Percentiles rank a stretch among this genome's conserved stretches.
phyloP scores from a whole-genome alignment of 2,113 vertebrate genomes.

The Strigops habroptila region DNA sequence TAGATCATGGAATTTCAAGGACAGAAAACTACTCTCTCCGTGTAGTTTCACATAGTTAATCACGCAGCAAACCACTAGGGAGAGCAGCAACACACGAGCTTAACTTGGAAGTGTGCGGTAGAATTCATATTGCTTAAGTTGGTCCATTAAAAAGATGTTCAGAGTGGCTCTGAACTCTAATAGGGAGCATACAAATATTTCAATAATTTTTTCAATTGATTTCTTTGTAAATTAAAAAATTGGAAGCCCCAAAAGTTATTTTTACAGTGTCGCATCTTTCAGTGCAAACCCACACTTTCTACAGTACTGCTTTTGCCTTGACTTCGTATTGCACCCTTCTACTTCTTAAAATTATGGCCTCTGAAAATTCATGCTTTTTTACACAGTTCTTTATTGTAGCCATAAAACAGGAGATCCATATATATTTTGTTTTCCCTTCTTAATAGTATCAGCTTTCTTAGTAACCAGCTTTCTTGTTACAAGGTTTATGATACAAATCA shows the following conservation, averaged over 20 bases:
- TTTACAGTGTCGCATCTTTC: not conserved
- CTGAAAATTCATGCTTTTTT: not conserved
- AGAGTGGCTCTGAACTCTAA: not conserved
- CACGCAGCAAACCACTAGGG: not conserved
- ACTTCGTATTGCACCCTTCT: not conserved
- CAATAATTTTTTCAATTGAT: not conserved
- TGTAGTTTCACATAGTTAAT: not conserved
- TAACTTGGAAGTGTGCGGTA: not conserved
- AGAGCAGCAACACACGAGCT: not conserved
- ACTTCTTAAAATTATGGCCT: not conserved
- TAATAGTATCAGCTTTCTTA: not conserved
- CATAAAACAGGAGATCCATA: not conserved
- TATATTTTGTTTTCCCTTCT: not conserved
- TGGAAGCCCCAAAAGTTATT: not conserved
- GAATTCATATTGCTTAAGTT: not conserved
- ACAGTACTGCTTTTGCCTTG: not conserved
- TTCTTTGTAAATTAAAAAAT: not conserved
- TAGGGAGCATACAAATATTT: not conserved
- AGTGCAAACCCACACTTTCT: not conserved
- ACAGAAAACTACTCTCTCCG: not conserved
- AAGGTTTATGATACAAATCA: not conserved
- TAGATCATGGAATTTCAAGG: not conserved
- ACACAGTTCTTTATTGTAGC: not conserved
- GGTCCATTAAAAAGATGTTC: not conserved
- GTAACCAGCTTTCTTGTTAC: not conserved